phyloP scores from a whole-genome alignment of 2,888 invertebrate species.

The Acronicta psi region DNA sequence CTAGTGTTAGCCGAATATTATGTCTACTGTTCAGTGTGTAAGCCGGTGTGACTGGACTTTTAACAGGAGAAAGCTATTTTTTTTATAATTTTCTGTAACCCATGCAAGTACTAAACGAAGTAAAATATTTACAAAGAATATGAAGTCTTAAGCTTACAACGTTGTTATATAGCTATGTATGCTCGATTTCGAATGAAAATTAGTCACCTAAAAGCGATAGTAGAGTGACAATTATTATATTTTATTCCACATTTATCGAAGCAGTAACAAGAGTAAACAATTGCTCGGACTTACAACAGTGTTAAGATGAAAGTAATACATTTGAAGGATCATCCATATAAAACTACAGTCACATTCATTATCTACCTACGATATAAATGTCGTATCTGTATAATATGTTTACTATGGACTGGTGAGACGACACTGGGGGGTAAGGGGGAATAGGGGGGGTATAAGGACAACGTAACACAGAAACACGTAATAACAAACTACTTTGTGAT shows the following conservation, averaged over 20 bases:
- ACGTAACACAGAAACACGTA: conserved; percentile 66
- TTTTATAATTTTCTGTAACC: conserved; percentile 63
- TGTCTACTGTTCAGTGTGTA: conserved; percentile 74
- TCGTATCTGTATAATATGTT: conserved; percentile 62
- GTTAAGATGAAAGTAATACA: conserved; percentile 62
- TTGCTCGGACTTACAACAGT: conserved; percentile 73
- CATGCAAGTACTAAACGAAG: conserved; percentile 70
- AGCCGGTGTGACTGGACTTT: conserved; percentile 72
- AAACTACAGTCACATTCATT: conserved; percentile 82
- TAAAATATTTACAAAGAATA: conserved; percentile 82
- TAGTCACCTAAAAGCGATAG: conserved; percentile 83
- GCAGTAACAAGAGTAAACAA: conserved; percentile 77
- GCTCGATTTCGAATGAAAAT: conserved; percentile 69
- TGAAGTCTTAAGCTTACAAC: conserved; percentile 77
- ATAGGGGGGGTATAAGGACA: conserved; percentile 31
- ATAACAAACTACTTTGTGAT: conserved; percentile 73
- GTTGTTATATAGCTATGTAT: conserved; percentile 69
- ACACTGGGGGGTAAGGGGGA: conserved; percentile 46
- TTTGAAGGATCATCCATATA: conserved; percentile 69
- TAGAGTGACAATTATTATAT: conserved; percentile 74
- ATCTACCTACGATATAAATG: conserved; percentile 77
- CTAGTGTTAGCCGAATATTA: conserved; percentile 78
- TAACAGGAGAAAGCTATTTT: conserved; percentile 72
- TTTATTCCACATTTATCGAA: conserved; percentile 79
- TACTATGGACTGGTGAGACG: conserved; percentile 65